phyloP scores from a whole-genome alignment of 2,797 vertebrate species.

The Microctenopoma steveboyesi region DNA sequence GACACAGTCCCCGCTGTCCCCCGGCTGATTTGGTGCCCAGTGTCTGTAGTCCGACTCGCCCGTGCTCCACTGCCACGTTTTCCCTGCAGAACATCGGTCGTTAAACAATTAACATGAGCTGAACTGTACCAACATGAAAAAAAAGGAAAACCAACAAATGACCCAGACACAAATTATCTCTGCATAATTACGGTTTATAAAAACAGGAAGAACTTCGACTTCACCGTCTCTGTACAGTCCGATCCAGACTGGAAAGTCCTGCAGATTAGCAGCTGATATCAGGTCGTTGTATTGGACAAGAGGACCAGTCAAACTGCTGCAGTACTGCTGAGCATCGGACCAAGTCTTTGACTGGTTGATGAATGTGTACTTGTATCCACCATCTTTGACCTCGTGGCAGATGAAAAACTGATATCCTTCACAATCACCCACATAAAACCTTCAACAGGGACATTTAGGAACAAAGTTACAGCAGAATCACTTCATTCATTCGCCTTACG shows the following conservation, averaged over 20 bases:
- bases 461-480: not conserved
- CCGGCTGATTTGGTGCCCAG: not conserved
- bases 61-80: constrained; percentile 36
- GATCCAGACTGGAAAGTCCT: constrained; percentile 52
- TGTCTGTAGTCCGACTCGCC: constrained; percentile 4
- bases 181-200: no score
- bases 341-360: not conserved
- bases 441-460: not conserved
- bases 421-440: not conserved
- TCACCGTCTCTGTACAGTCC: constrained; percentile 52
- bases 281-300: fast-evolving
- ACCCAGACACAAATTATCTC: no score
- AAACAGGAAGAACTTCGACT: not conserved
- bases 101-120: no score
- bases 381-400: fast-evolving
- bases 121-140: no score
- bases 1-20: constrained; percentile 14
- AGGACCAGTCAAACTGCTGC: fast-evolving
- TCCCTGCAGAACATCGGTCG: constrained; percentile 19
- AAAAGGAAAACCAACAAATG: no score
- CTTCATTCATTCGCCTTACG: no score
- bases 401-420: fast-evolving
- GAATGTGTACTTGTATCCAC: fast-evolving
- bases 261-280: fast-evolving
- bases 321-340: constrained; percentile 28